Evolutionary conservation across 2,113 vertebrate species (phyloP), one percentile per base, ranked within the genome.

Genomic region (Phaethon lepturus): DNA sequence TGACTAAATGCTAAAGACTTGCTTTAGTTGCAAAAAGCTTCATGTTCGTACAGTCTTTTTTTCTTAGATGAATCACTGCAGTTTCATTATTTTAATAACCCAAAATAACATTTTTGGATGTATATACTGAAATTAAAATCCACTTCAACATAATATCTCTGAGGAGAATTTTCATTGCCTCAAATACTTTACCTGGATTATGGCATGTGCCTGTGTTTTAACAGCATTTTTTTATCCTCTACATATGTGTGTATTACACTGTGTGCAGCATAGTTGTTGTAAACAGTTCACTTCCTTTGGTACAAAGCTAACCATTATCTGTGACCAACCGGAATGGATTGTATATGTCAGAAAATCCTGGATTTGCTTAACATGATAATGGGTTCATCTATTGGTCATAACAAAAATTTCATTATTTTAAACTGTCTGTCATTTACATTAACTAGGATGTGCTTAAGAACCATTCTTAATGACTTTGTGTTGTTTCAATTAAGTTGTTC

Each of bases 401-500:
- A 60, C 42, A 91, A 85, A 63, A 29, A 86, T 96, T 94, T 95
- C 81, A 94, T 97, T 96, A 86, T 89, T 97, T 95, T 93, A 91
- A 94, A 79, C 85, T 73, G 42, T 64, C 68, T 80, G 72, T 92
- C 76, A 84, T 86, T 94, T 94, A 86, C 52, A 66, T 96, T 93
- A 90, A 96, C 53, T 74, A 55, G 60, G 47, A 81, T 88, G 68
- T 85, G 26, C 47, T 18, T 92, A 92, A 89, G 76, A 90, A 76
- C 77, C 64, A 29, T 92, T 84, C 67, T 91, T 95, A 95, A 92
- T 1, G 22, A 68, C 60, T 92, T 71, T 80, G 29, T 53, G 53
- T 92, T 97, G 67, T 96, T 97, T 96, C 88, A 96, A 92, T 97
- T 96, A 96, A 96, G 87, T 88, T 95, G 77, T 95, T 95, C 93